phyloP scores from a whole-genome alignment of 2,888 invertebrate species.

The Pollenia griseotomentosa region DNA sequence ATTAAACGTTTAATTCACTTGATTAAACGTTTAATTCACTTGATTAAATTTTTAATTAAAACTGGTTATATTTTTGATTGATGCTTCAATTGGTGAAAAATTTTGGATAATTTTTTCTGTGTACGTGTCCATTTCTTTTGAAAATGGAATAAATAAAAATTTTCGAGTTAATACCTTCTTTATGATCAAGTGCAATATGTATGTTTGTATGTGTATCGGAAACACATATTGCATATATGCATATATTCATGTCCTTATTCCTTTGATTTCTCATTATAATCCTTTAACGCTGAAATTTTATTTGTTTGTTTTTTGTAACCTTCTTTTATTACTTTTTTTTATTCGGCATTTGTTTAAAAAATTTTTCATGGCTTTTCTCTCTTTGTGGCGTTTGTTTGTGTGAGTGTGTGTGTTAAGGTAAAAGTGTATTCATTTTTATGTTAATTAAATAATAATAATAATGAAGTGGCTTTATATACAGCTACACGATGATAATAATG shows the following conservation, averaged over 20 bases:
- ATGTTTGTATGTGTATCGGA: no score
- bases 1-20: no score
- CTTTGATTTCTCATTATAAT: slow-evolving; percentile 35
- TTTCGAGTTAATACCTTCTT: no score
- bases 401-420: not conserved
- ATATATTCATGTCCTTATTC: not conserved
- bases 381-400: not conserved
- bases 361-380: not conserved
- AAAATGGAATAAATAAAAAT: no score
- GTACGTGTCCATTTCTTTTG: no score
- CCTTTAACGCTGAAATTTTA: slow-evolving; percentile 34
- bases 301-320: not conserved
- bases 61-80: no score
- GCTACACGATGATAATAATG: slow-evolving; percentile 27
- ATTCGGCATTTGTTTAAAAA: not conserved
- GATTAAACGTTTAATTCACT: no score
- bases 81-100: no score
- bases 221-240: not conserved
- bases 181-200: no score
- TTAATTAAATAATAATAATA: slow-evolving; percentile 73
- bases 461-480: slow-evolving; percentile 67
- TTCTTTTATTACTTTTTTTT: slow-evolving; percentile 22
- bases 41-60: no score
- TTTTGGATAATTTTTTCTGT: no score
- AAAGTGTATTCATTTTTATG: slow-evolving; percentile 50